phyloP scores from a whole-genome alignment of 2,113 vertebrate genomes.

The Shinisaurus crocodilurus region DNA sequence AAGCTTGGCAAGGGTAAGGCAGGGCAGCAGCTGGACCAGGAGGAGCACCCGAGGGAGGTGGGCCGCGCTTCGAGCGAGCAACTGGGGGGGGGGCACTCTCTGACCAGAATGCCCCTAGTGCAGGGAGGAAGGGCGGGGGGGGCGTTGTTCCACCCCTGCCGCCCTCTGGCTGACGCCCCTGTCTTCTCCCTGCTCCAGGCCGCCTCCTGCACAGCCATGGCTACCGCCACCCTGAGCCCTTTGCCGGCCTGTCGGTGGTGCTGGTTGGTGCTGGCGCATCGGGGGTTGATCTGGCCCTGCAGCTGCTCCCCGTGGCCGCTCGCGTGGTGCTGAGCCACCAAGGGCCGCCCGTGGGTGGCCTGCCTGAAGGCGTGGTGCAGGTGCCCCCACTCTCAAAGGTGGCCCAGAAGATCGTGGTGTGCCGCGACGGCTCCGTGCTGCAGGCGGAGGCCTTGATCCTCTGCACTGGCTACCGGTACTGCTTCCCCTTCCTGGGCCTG shows the following conservation, averaged over 20 bases:
- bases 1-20: no score
- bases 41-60: not conserved
- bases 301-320: slow-evolving; percentile 70
- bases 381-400: slow-evolving; percentile 59
- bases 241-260: slow-evolving; percentile 73
- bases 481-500: slow-evolving; percentile 74
- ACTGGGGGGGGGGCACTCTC: not conserved
- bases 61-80: no score
- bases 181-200: slow-evolving; percentile 53
- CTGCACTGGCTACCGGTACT: slow-evolving; percentile 85
- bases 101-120: no score
- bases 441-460: slow-evolving; percentile 76
- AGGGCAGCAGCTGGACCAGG: no score
- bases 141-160: no score
- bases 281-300: slow-evolving; percentile 81
- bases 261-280: slow-evolving; percentile 82
- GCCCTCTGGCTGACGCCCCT: not conserved
- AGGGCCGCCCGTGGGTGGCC: slow-evolving; percentile 57
- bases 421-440: slow-evolving; percentile 70
- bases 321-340: slow-evolving; percentile 79
- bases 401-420: slow-evolving; percentile 65
- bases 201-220: slow-evolving; percentile 81
- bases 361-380: slow-evolving; percentile 71
- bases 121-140: not conserved
- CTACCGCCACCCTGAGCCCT: slow-evolving; percentile 77